phyloP scores from a whole-genome alignment of 2,797 vertebrate genomes.

The Craterocephalus amniculus region DNA sequence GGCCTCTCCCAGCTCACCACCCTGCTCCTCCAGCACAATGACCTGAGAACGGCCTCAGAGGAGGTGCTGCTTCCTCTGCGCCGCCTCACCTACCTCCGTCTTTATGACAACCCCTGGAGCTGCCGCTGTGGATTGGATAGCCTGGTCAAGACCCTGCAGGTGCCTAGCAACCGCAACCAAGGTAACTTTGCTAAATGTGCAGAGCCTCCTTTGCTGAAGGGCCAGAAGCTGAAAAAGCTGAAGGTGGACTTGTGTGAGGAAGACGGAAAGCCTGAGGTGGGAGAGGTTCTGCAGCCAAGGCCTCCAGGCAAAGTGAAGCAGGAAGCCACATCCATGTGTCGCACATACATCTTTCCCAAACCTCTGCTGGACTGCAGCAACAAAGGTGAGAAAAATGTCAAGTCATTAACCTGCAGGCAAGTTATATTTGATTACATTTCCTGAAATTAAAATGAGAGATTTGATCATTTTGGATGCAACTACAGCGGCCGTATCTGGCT shows the following conservation, averaged over 20 bases:
- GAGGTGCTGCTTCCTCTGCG: conserved; percentile 89
- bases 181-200: conserved; percentile 93
- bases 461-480: not conserved
- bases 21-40: conserved; percentile 94
- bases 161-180: conserved; percentile 92
- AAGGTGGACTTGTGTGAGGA: conserved; percentile 82
- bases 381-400: conserved; percentile 83
- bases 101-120: conserved; percentile 96
- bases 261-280: conserved; percentile 51
- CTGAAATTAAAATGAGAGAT: not conserved
- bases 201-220: conserved; percentile 82
- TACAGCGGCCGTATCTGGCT: no score
- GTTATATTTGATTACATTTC: not conserved
- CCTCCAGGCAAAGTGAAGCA: conserved; percentile 57
- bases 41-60: conserved; percentile 86
- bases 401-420: not conserved
- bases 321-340: conserved; percentile 88
- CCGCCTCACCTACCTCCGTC: conserved; percentile 89
- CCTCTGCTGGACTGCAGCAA: conserved; percentile 89
- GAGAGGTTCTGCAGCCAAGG: conserved; percentile 17
- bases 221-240: conserved; percentile 89
- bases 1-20: conserved; percentile 91
- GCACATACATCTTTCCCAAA: conserved; percentile 90
- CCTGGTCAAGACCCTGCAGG: conserved; percentile 89
- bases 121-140: conserved; percentile 91